Conservation (phyloP, 2,113 vertebrate genomes). For the Catagonus wagneri region DNA sequence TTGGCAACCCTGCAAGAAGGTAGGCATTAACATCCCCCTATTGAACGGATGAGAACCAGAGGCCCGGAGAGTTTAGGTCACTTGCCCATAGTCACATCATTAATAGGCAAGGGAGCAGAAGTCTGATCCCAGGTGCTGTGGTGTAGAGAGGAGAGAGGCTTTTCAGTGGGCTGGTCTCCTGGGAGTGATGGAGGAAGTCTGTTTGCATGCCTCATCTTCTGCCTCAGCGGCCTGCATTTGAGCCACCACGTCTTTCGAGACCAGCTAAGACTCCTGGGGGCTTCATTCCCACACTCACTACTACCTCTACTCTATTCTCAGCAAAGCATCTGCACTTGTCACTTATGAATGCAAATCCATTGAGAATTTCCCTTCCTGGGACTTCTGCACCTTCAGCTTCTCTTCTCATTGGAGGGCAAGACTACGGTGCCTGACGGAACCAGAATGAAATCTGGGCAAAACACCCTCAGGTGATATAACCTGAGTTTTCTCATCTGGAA, state of each 20-base stretch:
- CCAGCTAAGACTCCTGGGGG: neutral
- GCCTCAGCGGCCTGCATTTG: neutral
- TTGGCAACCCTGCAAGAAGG: neutral
- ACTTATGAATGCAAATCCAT: neutral
- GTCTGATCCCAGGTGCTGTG: neutral
- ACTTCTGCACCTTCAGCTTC: neutral
- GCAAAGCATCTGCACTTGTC: neutral
- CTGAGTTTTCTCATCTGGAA: neutral
- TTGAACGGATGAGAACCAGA: neutral
- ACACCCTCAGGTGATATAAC: neutral
- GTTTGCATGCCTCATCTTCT: neutral
- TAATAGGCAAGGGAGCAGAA: neutral
- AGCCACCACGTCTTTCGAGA: neutral
- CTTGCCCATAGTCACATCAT: neutral
- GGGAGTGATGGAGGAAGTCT: neutral
- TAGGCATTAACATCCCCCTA: neutral
- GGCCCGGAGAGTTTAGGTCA: neutral
- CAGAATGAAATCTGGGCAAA: neutral
- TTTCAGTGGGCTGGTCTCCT: neutral
- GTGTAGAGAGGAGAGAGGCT: neutral
- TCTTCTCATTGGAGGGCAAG: neutral
- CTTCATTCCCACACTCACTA: neutral
- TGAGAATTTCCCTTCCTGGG: neutral
- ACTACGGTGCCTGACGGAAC: neutral
- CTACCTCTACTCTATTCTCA: neutral